Evolutionary conservation across 2,113 vertebrate species (phyloP), one percentile per base, ranked within the genome.

Genomic region (Loxodonta africana): DNA sequence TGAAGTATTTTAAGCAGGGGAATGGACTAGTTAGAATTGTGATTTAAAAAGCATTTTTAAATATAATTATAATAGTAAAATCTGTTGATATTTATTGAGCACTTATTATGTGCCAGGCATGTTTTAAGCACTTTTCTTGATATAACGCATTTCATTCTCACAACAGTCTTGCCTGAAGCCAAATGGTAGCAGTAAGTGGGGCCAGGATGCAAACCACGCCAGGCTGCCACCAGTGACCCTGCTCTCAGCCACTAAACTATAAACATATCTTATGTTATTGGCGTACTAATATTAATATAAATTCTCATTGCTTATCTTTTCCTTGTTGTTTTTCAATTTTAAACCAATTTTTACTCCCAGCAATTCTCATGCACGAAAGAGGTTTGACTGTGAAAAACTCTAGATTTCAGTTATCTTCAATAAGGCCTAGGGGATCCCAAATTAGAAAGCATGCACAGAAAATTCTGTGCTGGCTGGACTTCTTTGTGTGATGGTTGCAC

Each of bases 11-110:
- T 71, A 81, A 87, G 62, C 46, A 90, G 41, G 8, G 44, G 26
- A 26, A 81, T 48, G 62, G 57, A 20, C 26, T 69, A 51, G 17
- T 60, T 84, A 60, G 84, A 93, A 83, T 8, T 71, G 41, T 51
- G 44, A 57, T 41, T 96, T 86, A 69, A n/a, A 83, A 89, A 77
- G 65, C n/a, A 57, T 53, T 81, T n/a, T 84, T 76, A 6, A 44
- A 88, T 87, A 76, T 46, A 69, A 51, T 17, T 51, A 17, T 15
- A 69, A 92, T 63, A 86, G 25, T 46, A 94, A 44, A 10, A 87
- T 71, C 60, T 20, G 10, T 60, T 95, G 74, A 44, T 87, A 86
- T 78, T 88, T 88, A 71, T 26, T 82, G 71, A 65, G 21, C 8
- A 53, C 46, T 92, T 89, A 62, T 14, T 10, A 88, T 2, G 46